Evolutionary conservation across 2,113 vertebrate species (phyloP), one percentile per base, ranked within the genome.

Genomic region (Perca flavescens): DNA sequence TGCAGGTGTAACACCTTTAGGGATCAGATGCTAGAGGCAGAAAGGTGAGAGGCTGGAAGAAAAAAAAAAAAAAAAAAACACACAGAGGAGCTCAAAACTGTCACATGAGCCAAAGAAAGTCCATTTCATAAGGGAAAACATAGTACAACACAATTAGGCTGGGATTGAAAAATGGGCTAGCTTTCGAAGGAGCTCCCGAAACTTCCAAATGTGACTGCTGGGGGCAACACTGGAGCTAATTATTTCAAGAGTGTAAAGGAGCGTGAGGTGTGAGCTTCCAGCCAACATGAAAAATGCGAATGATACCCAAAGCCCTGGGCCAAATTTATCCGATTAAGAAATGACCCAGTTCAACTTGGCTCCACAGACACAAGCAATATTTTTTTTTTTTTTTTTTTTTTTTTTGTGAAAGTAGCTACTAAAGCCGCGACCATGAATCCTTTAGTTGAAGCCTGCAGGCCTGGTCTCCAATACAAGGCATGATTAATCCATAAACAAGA

Each of bases 191-290:
- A 58, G 56, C 21, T 36, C 65, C 40, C 31, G 3, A 69, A 67
- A 36, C 60, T 0, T 34, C 9, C 2, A 46, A 49, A 49, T 63
- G 15, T 34, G 58, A 67, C 56, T 68, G 75, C 61, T 68, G 81
- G 70, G 68, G 68, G 36, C 63, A 22, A 58, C 11, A 28, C 58
- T 63, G 73, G 40, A 83, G 62, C 62, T 83, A 88, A 90, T 88
- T 88, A 85, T 81, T 84, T 77, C 75, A 67, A 63, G 19, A 83
- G 53, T 19, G 76, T 19, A 14, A 74, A 40, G 21, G 76, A 57
- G 0, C 15, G 68, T 21, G 64, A 3, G 2, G 46, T 53, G 49
- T 53, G 54, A 49, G 84, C 77, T 74, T 83, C 53, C 22, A 56
- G 70, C 74, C 21, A 14, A 83, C 57, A 74, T 6, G 82, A 85